A percentile compares a stretch with the other conserved stretches of the same genome.
Evolutionary conservation across 1,140 invertebrate species (phyloP).

Genomic region (Sitophilus oryzae): DNA sequence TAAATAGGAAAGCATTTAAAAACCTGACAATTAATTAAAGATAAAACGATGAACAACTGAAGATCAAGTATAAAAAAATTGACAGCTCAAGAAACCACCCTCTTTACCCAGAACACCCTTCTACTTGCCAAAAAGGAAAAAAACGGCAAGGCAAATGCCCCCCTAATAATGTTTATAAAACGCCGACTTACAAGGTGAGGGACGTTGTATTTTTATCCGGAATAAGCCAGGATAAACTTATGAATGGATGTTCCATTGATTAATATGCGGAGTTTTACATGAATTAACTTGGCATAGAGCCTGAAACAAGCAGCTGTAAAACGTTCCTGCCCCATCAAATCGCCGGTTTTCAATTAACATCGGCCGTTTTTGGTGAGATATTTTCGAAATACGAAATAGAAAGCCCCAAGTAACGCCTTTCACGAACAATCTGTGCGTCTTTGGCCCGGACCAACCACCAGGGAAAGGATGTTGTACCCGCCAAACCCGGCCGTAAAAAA

Average conservation of each 20-base stretch:
- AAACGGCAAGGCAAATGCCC: too few relatives aligned
- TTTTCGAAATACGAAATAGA: too few relatives aligned
- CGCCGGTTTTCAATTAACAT: too few relatives aligned
- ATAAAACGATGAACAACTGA: too few relatives aligned
- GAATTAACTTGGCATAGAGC: conserved; percentile 16
- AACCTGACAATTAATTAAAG: too few relatives aligned
- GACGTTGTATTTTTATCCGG: conserved; percentile 18
- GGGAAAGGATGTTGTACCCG: conserved; percentile 23
- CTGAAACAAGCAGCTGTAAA: conserved; percentile 2
- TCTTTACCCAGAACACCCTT: neutral
- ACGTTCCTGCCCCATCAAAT: too few relatives aligned
- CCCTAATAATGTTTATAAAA: too few relatives aligned
- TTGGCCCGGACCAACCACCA: conserved; percentile 11
- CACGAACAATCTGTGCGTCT: neutral
- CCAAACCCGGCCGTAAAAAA: conserved; percentile 3
- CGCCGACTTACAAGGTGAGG: conserved; percentile 13
- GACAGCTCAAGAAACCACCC: neutral
- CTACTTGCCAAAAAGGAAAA: too few relatives aligned
- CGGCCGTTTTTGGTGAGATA: too few relatives aligned
- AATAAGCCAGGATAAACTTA: conserved; percentile 16
- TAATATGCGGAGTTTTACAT: conserved; percentile 9
- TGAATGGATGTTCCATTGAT: conserved; percentile 25
- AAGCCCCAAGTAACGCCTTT: neutral
- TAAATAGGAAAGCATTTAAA: too few relatives aligned
- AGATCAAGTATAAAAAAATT: neutral